These are phyloP conservation scores for Zapus hudsonius DNA, from an alignment of 2,113 vertebrate genomes.

Conservation along the genomic window DNA sequence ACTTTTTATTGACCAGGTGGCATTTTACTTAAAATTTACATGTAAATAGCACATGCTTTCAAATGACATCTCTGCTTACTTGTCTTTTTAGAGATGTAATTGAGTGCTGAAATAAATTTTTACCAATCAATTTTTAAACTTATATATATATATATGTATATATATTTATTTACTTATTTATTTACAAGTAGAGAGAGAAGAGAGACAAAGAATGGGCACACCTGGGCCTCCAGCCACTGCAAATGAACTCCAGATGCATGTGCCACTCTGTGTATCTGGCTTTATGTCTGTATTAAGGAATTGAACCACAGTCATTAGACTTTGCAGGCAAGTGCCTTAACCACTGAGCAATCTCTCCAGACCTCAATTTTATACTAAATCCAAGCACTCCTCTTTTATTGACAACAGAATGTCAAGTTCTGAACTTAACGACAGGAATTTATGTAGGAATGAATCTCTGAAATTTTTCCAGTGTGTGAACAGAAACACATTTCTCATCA, in stretches of 20 bases:
- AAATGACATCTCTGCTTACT: not conserved
- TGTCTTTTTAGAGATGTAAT: not conserved
- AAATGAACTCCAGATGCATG: no score
- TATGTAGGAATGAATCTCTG: constrained; percentile 7
- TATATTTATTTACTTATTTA: no score
- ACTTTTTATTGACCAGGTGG: not conserved
- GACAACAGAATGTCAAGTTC: not conserved
- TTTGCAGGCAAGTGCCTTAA: no score
- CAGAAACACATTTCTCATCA: not conserved
- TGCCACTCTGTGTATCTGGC: no score
- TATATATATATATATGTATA: no score
- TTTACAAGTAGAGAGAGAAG: no score
- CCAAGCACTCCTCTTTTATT: constrained; percentile 23
- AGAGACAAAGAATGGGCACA: no score
- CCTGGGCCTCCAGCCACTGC: no score
- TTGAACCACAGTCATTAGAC: no score
- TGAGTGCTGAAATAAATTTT: not conserved
- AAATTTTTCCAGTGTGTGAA: not conserved
- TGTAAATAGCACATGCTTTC: constrained; percentile 12
- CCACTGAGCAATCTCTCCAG: no score
- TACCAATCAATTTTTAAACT: no score
- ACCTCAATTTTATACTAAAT: not conserved
- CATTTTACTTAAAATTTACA: constrained; percentile 46
- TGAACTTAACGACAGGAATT: constrained; percentile 5
- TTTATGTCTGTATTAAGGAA: no score